These are phyloP conservation scores for Melospiza melodia DNA, from an alignment of 2,113 vertebrate genomes.

Conservation along the genomic window DNA sequence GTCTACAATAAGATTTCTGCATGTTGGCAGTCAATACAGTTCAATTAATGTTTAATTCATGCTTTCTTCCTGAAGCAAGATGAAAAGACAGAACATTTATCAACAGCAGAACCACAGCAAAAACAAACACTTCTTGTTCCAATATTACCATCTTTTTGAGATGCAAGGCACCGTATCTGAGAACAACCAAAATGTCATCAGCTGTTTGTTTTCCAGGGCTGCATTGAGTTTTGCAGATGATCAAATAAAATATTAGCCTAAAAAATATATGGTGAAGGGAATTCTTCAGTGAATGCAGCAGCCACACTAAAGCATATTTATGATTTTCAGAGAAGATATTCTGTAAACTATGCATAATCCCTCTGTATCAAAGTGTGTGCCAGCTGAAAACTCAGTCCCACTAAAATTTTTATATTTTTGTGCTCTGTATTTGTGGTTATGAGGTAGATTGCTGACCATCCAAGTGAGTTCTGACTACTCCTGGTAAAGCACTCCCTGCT, in stretches of 20 bases:
- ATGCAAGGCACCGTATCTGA: not conserved
- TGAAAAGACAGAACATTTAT: conserved; percentile 64
- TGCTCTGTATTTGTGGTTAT: not conserved
- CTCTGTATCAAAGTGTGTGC: not conserved
- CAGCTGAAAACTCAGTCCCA: not conserved
- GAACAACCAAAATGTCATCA: conserved; percentile 17
- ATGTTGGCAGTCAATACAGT: conserved; percentile 58
- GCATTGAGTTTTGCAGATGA: not conserved
- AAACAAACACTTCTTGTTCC: conserved; percentile 61
- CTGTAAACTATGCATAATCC: not conserved
- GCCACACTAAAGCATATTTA: not conserved
- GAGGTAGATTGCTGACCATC: not conserved
- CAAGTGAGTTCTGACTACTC: not conserved
- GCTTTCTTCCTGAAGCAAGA: conserved; percentile 63
- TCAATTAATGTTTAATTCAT: conserved; percentile 76
- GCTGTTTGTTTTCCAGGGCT: not conserved
- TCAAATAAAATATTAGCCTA: conserved; percentile 10
- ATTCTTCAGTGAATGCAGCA: not conserved
- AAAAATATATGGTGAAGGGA: not conserved
- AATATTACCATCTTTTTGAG: conserved; percentile 32
- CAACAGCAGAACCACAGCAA: conserved; percentile 42
- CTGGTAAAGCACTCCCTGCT: not conserved
- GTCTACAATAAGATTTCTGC: conserved; percentile 58
- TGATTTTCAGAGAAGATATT: not conserved
- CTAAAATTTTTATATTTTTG: not conserved